A percentile compares a stretch with the other conserved stretches of the same genome.
Conservation (phyloP, 2,888 invertebrate species). For the Meta bourneti region DNA sequence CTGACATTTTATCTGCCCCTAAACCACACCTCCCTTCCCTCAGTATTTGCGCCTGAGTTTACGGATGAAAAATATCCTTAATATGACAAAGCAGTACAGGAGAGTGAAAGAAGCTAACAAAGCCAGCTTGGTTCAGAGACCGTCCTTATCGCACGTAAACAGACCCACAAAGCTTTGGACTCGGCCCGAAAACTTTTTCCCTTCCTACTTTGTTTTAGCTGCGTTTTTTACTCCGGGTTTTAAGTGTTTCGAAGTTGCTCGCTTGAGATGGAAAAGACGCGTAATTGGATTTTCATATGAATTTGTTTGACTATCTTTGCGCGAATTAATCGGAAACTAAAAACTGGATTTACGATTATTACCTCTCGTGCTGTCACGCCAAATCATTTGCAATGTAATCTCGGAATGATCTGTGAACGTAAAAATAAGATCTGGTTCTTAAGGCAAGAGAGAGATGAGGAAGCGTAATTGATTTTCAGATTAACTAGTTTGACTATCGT, state of each 20-base stretch:
- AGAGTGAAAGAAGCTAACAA: neutral
- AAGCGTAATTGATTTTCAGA: no score
- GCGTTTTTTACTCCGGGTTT: neutral
- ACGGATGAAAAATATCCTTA: slow-evolving; percentile 24
- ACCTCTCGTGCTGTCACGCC: no score
- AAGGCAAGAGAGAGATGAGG: no score
- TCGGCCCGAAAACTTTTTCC: neutral
- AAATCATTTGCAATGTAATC: no score
- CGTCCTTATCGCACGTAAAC: slow-evolving; percentile 18
- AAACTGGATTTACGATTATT: no score
- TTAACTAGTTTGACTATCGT: no score
- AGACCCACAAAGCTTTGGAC: slow-evolving; percentile 9
- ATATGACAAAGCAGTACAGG: slow-evolving; percentile 10
- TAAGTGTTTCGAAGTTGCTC: neutral
- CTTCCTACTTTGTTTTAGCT: neutral
- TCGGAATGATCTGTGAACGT: no score
- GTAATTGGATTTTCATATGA: slow-evolving; percentile 22
- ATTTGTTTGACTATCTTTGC: neutral
- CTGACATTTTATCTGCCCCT: slow-evolving; percentile 8
- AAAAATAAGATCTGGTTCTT: no score
- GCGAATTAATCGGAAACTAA: no score
- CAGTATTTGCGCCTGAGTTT: neutral
- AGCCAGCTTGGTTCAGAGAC: neutral
- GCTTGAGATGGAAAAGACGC: neutral
- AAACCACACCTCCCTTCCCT: neutral